Evolutionary conservation across 2,797 vertebrate genomes (phyloP), one percentile per base, ranked within the genome.

Genomic region (Ataeniobius toweri): DNA sequence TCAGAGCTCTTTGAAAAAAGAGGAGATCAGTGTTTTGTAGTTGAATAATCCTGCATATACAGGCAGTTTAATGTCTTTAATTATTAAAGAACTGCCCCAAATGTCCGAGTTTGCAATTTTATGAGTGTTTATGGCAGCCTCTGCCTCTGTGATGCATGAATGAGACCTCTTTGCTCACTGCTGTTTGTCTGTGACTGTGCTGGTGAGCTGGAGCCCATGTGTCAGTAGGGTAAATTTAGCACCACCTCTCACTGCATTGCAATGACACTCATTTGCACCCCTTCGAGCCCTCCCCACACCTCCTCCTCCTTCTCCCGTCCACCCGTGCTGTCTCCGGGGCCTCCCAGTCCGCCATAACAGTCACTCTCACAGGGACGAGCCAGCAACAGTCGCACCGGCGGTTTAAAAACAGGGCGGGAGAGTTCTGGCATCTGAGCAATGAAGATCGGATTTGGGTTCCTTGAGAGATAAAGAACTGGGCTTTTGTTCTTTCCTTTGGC

Each of bases 221-320:
- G 95, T 95, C 94, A 95, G 89, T 86, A 76, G 76, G 24, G 82
- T 96, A 96, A 96, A 95, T 96, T 94, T 95, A 96, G 95, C 90
- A 63, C 81, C 85, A 85, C 91, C 90, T 94, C 95, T 96, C 96
- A 96, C 92, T 91, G 89, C 92, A 90, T 91, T 91, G 95, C 94
- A 93, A 96, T 95, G 94, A 85, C 91, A 93, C 91, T 93, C 92
- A 95, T 95, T 94, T 85, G 77, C 89, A 90, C 91, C 90, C 88
- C 84, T 90, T 80, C 65, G 59, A 86, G 77, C 75, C 74, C 71
- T 65, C 71, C 76, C 71, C 73, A 72, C 86, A 58, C 76, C 78
- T 61, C 79, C 75, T 28, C 46, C 20, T 70, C 71, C 73, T 80
- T 31, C 36, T 75, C 74, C 59, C 65, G 55, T 41, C 76, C 74